Conservation (phyloP, 1,140 invertebrate species). For the Drosophila lini region DNA sequence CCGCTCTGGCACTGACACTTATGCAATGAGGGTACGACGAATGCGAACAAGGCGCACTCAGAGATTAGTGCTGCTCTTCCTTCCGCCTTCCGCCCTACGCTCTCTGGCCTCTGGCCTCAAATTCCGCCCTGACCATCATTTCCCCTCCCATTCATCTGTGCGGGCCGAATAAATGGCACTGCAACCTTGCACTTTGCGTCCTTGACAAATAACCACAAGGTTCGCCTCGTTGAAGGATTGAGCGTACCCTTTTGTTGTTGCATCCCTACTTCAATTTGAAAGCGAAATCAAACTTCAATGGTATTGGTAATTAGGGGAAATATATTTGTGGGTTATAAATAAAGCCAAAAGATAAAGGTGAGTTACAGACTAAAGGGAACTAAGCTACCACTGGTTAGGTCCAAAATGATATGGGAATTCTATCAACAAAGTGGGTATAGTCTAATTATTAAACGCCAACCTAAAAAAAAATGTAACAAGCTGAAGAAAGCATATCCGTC, state of each 20-base stretch:
- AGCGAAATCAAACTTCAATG: no score
- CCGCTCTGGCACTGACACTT: slow-evolving; percentile 54
- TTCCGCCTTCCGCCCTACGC: slow-evolving; percentile 40
- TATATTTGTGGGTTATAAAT: no score
- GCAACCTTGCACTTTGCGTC: slow-evolving; percentile 74
- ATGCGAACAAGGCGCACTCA: slow-evolving; percentile 60
- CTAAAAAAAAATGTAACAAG: no score
- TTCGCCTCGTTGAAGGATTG: slow-evolving; percentile 26
- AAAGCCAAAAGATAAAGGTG: neutral
- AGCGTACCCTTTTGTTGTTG: neutral
- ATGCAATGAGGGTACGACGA: slow-evolving; percentile 55
- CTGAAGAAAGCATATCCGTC: neutral
- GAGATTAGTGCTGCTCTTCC: slow-evolving; percentile 74
- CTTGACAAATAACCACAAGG: slow-evolving; percentile 69
- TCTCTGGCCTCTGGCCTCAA: neutral
- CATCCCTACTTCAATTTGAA: neutral
- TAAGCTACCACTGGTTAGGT: no score
- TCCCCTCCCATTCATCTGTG: slow-evolving; percentile 8
- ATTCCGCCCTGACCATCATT: slow-evolving; percentile 11
- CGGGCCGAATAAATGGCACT: slow-evolving; percentile 67
- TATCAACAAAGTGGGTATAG: neutral
- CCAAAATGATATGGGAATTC: neutral
- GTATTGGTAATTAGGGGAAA: neutral
- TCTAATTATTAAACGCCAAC: neutral
- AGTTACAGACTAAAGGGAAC: neutral